A percentile compares a stretch with the other conserved stretches of the same genome.
Conservation (phyloP, 2,797 vertebrate species). For the Acipenser ruthenus region DNA sequence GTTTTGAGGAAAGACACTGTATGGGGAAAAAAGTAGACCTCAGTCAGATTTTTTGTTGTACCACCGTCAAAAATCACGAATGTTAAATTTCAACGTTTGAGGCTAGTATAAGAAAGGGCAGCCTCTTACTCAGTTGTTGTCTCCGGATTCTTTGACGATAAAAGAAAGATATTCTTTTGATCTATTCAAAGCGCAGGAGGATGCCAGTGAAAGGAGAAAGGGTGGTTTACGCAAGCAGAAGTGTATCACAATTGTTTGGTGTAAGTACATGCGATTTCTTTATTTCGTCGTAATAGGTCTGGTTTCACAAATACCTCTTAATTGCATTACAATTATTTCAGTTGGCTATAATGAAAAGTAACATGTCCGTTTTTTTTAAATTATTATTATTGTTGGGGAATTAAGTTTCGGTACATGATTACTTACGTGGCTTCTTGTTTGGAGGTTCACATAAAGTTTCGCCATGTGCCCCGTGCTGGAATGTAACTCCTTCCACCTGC, state of each 20-base stretch:
- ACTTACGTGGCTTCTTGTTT: too few relatives aligned
- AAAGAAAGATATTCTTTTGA: neutral
- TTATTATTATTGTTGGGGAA: too few relatives aligned
- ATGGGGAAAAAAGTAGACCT: neutral
- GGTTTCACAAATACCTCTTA: too few relatives aligned
- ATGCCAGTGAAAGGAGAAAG: conserved; percentile 60
- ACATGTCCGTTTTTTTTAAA: too few relatives aligned
- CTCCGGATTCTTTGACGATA: conserved; percentile 11
- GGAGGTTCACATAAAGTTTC: too few relatives aligned
- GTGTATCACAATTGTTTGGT: conserved; percentile 33
- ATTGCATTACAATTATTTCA: neutral
- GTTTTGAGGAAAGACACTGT: conserved; percentile 7
- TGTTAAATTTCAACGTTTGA: conserved; percentile 23
- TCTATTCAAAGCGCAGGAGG: conserved; percentile 27
- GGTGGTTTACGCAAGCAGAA: conserved; percentile 40
- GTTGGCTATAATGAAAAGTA: conserved; percentile 4
- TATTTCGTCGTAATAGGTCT: too few relatives aligned
- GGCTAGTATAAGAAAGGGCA: neutral
- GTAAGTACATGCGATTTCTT: conserved; percentile 39
- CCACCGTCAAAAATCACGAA: conserved; percentile 22
- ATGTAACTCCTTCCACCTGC: too few relatives aligned
- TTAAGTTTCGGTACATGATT: too few relatives aligned
- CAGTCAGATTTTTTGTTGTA: conserved; percentile 7
- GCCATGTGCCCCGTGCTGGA: too few relatives aligned
- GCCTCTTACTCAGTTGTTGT: conserved; percentile 6